Evolutionary conservation across 2,113 vertebrate genomes (phyloP).

Genomic region (Aspidoscelis tigris): DNA sequence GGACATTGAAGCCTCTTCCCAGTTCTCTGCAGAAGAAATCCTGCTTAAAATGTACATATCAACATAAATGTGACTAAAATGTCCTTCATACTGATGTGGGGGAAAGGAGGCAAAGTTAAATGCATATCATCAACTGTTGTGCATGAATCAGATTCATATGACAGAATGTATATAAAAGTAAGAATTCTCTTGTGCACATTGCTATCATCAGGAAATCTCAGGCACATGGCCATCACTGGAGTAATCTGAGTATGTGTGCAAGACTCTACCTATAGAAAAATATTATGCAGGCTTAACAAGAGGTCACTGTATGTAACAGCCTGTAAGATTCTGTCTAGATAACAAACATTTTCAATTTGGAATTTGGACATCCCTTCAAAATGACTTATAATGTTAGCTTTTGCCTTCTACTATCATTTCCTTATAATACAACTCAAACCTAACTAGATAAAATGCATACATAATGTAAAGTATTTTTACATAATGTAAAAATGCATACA

Average conservation of each 20-base stretch:
- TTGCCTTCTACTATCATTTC: conserved; percentile 4
- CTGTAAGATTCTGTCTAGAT: neutral
- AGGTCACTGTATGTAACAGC: neutral
- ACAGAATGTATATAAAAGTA: neutral
- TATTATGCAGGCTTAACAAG: neutral
- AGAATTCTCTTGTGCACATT: neutral
- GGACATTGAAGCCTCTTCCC: no score
- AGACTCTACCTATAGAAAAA: neutral
- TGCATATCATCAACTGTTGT: neutral
- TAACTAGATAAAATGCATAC: neutral
- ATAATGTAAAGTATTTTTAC: neutral
- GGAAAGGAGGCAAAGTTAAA: neutral
- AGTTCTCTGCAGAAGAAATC: no score
- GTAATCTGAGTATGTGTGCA: neutral
- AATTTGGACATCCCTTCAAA: conserved; percentile 15
- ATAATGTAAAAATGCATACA: neutral
- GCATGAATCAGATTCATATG: neutral
- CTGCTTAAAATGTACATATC: neutral
- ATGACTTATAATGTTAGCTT: neutral
- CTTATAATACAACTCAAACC: neutral
- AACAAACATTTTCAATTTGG: neutral
- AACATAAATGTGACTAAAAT: neutral
- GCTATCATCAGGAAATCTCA: neutral
- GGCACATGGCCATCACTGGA: neutral
- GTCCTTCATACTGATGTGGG: neutral